These are phyloP conservation scores for Hybognathus amarus DNA, from an alignment of 2,797 vertebrate genomes.

Conservation along the genomic window DNA sequence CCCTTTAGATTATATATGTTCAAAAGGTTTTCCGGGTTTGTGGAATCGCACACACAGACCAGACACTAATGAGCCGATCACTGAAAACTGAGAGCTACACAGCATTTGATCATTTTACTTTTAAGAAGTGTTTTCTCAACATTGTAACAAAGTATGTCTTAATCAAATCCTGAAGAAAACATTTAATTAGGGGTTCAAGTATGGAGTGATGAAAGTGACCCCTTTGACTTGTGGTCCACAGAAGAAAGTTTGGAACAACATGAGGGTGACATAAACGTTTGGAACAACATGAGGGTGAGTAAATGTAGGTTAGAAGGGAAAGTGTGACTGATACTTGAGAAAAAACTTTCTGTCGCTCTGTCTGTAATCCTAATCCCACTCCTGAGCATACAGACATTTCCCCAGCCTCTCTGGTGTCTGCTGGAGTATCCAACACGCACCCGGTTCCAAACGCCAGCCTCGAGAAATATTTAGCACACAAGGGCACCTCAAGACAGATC, in stretches of 20 bases:
- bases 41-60: neutral
- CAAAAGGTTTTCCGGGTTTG: neutral
- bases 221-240: too few relatives aligned
- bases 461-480: constrained; percentile 41
- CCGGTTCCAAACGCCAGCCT: neutral
- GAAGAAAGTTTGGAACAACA: too few relatives aligned
- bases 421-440: constrained; percentile 25
- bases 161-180: too few relatives aligned
- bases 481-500: neutral
- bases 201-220: too few relatives aligned
- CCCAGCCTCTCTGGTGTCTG: constrained; percentile 37
- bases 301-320: constrained; percentile 18
- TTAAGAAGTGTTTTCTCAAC: too few relatives aligned
- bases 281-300: too few relatives aligned
- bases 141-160: too few relatives aligned
- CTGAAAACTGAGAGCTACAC: neutral
- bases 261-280: too few relatives aligned
- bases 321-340: constrained; percentile 10
- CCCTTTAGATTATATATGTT: too few relatives aligned
- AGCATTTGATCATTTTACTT: neutral
- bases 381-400: constrained; percentile 27
- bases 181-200: too few relatives aligned
- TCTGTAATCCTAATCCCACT: constrained; percentile 39
- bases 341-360: neutral
- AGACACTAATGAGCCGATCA: neutral